Evolutionary conservation across 2,888 invertebrate genomes (phyloP).

Genomic region (Mimachlamys varia): DNA sequence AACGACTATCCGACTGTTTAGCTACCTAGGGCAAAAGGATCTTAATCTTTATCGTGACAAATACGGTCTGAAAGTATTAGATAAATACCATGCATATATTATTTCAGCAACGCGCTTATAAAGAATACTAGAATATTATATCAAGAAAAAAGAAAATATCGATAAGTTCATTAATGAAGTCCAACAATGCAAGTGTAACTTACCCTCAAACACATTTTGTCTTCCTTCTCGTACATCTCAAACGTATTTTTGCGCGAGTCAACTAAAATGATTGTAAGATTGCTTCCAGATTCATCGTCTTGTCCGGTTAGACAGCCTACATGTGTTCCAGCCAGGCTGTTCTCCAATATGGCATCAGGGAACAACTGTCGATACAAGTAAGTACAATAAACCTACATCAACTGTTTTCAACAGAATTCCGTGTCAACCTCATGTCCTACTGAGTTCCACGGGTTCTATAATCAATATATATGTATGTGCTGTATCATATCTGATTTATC

Average conservation of each 20-base stretch:
- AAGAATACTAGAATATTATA: too few species aligned
- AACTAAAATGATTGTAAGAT: slow-evolving; percentile 56
- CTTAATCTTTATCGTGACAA: too few species aligned
- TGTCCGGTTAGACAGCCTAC: slow-evolving; percentile 63
- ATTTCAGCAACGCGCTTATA: too few species aligned
- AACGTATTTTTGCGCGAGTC: slow-evolving; percentile 57
- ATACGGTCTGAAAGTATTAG: too few species aligned
- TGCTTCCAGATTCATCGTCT: slow-evolving; percentile 67
- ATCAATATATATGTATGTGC: too few species aligned
- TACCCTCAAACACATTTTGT: slow-evolving; percentile 63
- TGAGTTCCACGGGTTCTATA: too few species aligned
- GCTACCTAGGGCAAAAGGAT: slow-evolving; percentile 53
- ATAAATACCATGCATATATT: too few species aligned
- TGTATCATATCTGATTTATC: too few species aligned
- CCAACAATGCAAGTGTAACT: background rate
- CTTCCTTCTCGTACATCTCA: slow-evolving; percentile 50
- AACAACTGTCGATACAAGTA: slow-evolving; percentile 54
- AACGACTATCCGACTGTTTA: slow-evolving; percentile 59
- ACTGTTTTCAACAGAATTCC: too few species aligned
- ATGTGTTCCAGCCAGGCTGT: slow-evolving; percentile 60
- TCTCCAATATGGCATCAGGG: slow-evolving; percentile 62
- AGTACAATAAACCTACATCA: background rate
- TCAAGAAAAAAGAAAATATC: too few species aligned
- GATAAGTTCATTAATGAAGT: too few species aligned
- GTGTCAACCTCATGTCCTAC: too few species aligned